These are phyloP conservation scores for Metallyticus violacea DNA, from an alignment of 2,888 invertebrate species.

Conservation along the genomic window DNA sequence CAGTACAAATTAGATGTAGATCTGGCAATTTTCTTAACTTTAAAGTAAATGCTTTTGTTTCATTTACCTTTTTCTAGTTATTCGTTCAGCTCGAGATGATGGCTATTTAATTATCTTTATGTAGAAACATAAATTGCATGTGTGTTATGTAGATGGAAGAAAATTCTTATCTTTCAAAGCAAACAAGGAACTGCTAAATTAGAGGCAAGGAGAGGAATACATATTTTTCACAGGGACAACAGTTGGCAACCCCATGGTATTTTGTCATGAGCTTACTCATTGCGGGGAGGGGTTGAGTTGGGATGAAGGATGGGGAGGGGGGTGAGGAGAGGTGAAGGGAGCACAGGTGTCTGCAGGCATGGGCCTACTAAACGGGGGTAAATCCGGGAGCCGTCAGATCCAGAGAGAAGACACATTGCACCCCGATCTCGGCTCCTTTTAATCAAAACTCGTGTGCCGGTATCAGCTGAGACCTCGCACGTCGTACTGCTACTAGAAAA, in stretches of 20 bases:
- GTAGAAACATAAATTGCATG: neutral
- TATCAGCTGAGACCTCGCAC: conserved; percentile 12
- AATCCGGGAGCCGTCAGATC: conserved; percentile 17
- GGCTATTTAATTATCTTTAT: too few relatives aligned
- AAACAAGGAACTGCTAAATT: neutral
- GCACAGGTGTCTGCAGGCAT: neutral
- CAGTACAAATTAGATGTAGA: too few relatives aligned
- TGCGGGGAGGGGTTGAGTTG: too few relatives aligned
- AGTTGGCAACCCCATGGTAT: neutral
- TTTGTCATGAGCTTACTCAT: neutral
- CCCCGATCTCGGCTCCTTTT: conserved; percentile 17
- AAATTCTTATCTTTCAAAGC: neutral
- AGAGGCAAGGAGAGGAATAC: neutral
- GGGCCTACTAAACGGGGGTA: neutral
- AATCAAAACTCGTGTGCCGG: conserved; percentile 18
- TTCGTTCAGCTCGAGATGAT: too few relatives aligned
- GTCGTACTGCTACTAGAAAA: neutral
- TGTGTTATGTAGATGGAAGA: neutral
- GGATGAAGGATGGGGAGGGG: neutral
- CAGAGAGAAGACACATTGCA: conserved; percentile 17
- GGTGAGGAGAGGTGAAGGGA: neutral
- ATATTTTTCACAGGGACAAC: neutral
- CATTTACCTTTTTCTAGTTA: too few relatives aligned
- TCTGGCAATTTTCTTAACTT: too few relatives aligned
- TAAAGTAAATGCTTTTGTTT: too few relatives aligned